These are phyloP conservation scores for Gyrodactylus bullatarudis DNA, from an alignment of 1,140 invertebrate genomes.

Conservation along the genomic window DNA sequence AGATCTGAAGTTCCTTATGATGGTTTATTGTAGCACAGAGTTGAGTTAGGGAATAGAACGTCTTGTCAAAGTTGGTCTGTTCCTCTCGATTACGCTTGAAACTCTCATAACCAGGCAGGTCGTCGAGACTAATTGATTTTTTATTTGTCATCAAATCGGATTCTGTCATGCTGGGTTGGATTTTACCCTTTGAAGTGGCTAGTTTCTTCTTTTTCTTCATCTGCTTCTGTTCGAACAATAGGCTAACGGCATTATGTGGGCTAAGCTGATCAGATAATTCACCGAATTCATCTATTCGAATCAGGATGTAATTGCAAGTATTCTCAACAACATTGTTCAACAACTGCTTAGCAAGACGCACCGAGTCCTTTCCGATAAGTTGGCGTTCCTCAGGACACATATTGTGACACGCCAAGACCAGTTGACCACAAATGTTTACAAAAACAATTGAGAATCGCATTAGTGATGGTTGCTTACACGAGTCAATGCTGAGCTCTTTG, in stretches of 20 bases:
- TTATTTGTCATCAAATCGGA: neutral
- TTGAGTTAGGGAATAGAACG: slow-evolving; percentile 89
- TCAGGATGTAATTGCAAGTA: neutral
- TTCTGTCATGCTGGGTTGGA: too few relatives aligned
- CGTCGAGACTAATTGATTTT: neutral
- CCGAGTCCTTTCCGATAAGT: slow-evolving; percentile 37
- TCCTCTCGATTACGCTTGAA: slow-evolving; percentile 73
- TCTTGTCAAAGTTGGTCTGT: slow-evolving; percentile 78
- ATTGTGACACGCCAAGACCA: slow-evolving; percentile 82
- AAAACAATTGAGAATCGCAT: slow-evolving; percentile 87
- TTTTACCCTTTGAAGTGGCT: neutral
- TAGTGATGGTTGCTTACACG: slow-evolving; percentile 79
- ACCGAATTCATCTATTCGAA: neutral
- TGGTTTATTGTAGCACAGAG: slow-evolving; percentile 85
- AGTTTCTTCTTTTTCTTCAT: slow-evolving; percentile 12
- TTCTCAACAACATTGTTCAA: slow-evolving; percentile 45
- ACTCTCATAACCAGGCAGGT: slow-evolving; percentile 35
- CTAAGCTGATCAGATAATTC: neutral
- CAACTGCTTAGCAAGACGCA: slow-evolving; percentile 42
- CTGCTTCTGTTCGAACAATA: slow-evolving; percentile 11
- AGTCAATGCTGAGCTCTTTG: slow-evolving; percentile 91
- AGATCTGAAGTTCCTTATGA: slow-evolving; percentile 71
- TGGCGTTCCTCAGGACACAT: slow-evolving; percentile 77
- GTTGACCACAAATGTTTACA: slow-evolving; percentile 79
- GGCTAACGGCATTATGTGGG: neutral